Base-by-base conservation (phyloP, 2,888 invertebrate genomes). In the Ptychoptera albimana region DNA sequence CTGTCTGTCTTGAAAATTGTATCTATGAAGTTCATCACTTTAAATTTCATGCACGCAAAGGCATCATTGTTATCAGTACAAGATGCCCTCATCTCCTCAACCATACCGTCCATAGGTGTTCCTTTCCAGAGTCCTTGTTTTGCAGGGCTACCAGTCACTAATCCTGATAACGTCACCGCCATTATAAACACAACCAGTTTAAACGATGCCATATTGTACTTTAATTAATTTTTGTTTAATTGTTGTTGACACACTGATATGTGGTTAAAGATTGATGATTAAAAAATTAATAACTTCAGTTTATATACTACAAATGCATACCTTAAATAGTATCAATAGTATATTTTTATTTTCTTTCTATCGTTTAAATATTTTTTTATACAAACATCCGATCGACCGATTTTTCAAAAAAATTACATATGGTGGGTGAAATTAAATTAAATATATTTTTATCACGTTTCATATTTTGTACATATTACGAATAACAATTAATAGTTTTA, bases 1-100 rank as follows among this genome's bases (percentile, higher is more conserved):
- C 74, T 75, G 60, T 85, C 84, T 67, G 83, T 81, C 62, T 78
- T 79, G 65, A 85, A 75, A 54, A 85, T 74, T 55, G 77, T 77
- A 63, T 85, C 83, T 60, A 86, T 67, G 51, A 84, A 72, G 50
- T 79, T 77, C 70, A 86, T 77, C 50, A 84, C 81, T 61, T 82
- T 83, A 70, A 77, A 82, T 64, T 86, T 85, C 65, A 86, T 77
- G 67, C 87, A 87, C 50, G 84, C 79, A 46, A 84, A 72, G 14
- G 82, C 79, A 60, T 85, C 84, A 53, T 78, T 78, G 53, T 80
- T 79, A 54, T 77, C 77, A 36, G 74, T 71, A 62, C 86, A 87
- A 57, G 80, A 77, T 45, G 71, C 71, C 57, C 78, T 74, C 71
- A 83, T 82, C 64, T 82, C 82, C 56, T 81, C 81, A 40, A 85